Evolutionary conservation across 2,888 invertebrate genomes (phyloP).

Genomic region (Horisme vitalbata): DNA sequence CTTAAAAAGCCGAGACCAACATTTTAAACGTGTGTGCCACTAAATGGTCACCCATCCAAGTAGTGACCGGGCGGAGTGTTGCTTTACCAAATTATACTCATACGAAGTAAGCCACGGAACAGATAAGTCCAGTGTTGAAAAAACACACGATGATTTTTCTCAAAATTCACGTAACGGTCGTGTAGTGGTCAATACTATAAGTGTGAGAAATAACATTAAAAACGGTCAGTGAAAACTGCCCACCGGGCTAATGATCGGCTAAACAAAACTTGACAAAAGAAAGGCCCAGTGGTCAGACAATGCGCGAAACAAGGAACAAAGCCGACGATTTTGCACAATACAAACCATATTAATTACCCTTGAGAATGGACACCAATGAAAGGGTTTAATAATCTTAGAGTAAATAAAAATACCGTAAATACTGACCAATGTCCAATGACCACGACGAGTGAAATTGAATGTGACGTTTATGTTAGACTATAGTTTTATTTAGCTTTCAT

Average conservation of each 20-base stretch:
- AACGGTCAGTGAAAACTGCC: conserved; percentile 74
- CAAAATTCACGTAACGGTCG: conserved; percentile 55
- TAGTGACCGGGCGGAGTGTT: too few species aligned
- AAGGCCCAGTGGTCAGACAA: conserved; percentile 54
- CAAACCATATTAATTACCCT: conserved; percentile 78
- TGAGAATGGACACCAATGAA: conserved; percentile 62
- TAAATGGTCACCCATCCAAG: too few species aligned
- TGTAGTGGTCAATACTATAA: conserved; percentile 44
- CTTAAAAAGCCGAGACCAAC: too few species aligned
- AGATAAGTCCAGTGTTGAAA: too few species aligned
- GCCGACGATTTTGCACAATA: conserved; percentile 70
- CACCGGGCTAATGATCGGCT: conserved; percentile 75
- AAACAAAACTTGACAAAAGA: conserved; percentile 67
- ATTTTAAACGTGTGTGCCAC: too few species aligned
- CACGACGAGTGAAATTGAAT: conserved; percentile 52
- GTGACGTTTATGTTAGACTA: conserved; percentile 58
- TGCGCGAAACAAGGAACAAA: conserved; percentile 67
- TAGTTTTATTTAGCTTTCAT: conserved; percentile 21
- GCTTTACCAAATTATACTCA: too few species aligned
- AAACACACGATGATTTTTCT: not conserved
- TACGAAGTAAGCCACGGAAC: too few species aligned
- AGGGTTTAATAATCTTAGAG: conserved; percentile 79
- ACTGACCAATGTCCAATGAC: conserved; percentile 68
- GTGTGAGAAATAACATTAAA: conserved; percentile 64
- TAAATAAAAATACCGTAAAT: conserved; percentile 73